phyloP scores from a whole-genome alignment of 2,888 invertebrate genomes.

The Himalopsyche tibetana region DNA sequence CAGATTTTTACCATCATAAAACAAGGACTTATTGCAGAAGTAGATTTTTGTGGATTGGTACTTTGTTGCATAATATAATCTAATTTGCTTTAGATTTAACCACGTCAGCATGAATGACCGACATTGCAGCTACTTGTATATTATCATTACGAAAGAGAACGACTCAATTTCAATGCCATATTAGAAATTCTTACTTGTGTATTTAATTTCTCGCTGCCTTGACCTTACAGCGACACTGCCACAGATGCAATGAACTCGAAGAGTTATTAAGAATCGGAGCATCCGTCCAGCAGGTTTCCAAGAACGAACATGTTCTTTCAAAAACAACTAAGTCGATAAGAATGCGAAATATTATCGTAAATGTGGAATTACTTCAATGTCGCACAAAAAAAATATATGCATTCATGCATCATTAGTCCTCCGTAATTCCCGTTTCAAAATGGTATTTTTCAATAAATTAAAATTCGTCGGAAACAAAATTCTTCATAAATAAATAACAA shows the following conservation, averaged over 20 bases:
- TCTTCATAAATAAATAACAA: too few species aligned
- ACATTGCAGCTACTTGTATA: too few species aligned
- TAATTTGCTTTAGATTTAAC: too few species aligned
- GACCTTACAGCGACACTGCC: neutral
- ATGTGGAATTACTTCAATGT: neutral
- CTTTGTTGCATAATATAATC: too few species aligned
- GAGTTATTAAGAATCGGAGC: neutral
- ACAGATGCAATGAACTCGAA: slow-evolving; percentile 4
- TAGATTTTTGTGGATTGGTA: too few species aligned
- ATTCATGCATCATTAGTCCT: neutral
- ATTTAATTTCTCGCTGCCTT: neutral
- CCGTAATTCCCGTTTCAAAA: neutral
- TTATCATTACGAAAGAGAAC: too few species aligned
- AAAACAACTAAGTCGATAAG: neutral
- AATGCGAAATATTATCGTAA: neutral
- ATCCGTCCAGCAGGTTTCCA: neutral
- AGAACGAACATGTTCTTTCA: neutral
- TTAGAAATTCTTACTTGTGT: neutral
- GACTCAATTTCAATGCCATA: neutral
- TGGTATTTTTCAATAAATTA: neutral
- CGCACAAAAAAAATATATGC: neutral
- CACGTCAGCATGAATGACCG: too few species aligned
- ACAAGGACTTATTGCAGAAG: too few species aligned
- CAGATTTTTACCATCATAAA: too few species aligned
- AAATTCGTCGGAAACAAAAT: too few species aligned